These are phyloP conservation scores for Lichenostomus cassidix DNA, from an alignment of 2,113 vertebrate species.

Conservation along the genomic window DNA sequence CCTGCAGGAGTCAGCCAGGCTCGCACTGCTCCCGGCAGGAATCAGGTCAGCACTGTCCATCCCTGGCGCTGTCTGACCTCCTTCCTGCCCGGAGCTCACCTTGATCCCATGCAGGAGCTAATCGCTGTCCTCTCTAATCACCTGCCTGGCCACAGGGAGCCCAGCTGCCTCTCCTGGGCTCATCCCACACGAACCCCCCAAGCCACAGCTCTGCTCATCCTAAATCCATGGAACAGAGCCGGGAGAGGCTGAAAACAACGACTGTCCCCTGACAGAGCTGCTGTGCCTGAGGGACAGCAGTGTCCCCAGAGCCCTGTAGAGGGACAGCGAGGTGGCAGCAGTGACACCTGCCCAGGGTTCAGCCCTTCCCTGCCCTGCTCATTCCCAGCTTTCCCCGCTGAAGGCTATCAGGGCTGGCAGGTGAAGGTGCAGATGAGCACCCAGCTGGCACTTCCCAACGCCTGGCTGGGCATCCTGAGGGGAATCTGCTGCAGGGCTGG, in stretches of 20 bases:
- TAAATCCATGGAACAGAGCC: background rate
- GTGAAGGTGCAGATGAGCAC: accelerated
- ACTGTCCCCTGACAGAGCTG: background rate
- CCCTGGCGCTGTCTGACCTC: background rate
- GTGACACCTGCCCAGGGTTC: too few species aligned
- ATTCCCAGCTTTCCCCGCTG: accelerated
- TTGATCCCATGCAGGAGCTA: background rate
- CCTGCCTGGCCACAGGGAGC: background rate
- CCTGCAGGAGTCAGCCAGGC: background rate
- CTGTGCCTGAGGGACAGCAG: background rate
- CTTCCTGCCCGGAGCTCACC: background rate
- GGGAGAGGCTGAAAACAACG: background rate
- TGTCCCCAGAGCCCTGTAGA: background rate
- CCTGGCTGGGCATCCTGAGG: accelerated
- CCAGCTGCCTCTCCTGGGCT: background rate
- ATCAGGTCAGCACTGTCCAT: background rate
- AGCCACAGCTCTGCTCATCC: accelerated
- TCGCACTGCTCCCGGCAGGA: accelerated
- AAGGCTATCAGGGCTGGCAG: accelerated
- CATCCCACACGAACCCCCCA: accelerated
- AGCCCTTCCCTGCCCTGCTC: background rate
- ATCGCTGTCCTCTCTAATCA: background rate
- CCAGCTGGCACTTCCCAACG: accelerated
- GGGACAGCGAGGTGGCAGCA: background rate
- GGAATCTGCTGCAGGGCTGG: background rate